These are phyloP conservation scores for Euleptes europaea DNA, from an alignment of 2,113 vertebrate genomes.

Conservation along the genomic window DNA sequence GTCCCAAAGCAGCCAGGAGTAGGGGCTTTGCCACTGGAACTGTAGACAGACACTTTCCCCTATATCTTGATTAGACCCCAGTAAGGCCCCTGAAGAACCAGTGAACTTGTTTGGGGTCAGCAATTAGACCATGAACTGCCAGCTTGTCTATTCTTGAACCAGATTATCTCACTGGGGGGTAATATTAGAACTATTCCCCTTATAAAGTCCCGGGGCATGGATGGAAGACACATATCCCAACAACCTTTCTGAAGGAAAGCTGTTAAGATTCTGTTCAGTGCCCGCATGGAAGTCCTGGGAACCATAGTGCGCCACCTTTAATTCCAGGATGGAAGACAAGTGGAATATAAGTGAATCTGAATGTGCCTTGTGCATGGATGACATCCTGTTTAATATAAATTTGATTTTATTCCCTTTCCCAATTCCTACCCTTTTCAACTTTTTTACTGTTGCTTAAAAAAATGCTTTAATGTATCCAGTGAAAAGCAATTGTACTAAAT, in stretches of 20 bases:
- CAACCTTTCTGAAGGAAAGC: too few relatives aligned
- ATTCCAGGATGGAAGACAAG: too few relatives aligned
- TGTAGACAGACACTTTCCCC: not conserved
- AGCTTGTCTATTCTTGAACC: not conserved
- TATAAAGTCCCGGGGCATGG: not conserved
- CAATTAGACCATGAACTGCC: not conserved
- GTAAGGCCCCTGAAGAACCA: not conserved
- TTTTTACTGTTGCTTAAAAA: constrained; percentile 65
- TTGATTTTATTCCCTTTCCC: not conserved
- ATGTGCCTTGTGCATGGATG: constrained; percentile 32
- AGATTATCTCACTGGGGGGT: not conserved
- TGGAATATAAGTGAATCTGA: not conserved
- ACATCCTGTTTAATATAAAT: not conserved
- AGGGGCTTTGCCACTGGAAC: too few relatives aligned
- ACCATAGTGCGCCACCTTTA: too few relatives aligned
- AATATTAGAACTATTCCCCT: constrained; percentile 20
- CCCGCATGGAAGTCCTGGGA: too few relatives aligned
- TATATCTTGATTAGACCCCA: not conserved
- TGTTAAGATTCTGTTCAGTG: too few relatives aligned
- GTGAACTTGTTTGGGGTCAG: not conserved
- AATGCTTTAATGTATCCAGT: constrained; percentile 67
- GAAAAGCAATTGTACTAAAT: constrained; percentile 73
- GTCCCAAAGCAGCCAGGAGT: too few relatives aligned
- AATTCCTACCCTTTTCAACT: constrained; percentile 17
- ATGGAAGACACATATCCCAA: too few relatives aligned